These are phyloP conservation scores for Hemithea aestivaria DNA, from an alignment of 2,888 invertebrate genomes.

Conservation along the genomic window DNA sequence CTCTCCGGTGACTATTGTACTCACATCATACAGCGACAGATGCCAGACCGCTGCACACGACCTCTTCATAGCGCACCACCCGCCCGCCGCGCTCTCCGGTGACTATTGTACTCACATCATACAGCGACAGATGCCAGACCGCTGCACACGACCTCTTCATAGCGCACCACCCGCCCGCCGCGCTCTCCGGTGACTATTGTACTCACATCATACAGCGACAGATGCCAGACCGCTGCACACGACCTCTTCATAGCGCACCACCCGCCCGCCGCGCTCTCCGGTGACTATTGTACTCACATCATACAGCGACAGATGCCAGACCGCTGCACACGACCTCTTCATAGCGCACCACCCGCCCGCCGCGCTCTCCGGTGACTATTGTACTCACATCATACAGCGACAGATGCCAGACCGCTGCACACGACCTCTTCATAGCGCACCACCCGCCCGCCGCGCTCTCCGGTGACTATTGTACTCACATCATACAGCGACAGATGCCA, in stretches of 20 bases:
- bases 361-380: slow-evolving; percentile 88
- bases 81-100: slow-evolving; percentile 91
- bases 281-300: too few relatives aligned
- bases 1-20: slow-evolving; percentile 82
- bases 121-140: slow-evolving; percentile 86
- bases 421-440: slow-evolving; percentile 95
- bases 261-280: slow-evolving; percentile 88
- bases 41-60: slow-evolving; percentile 93
- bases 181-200: slow-evolving; percentile 84
- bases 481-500: slow-evolving; percentile 84
- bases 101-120: slow-evolving; percentile 12
- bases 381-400: too few relatives aligned
- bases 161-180: slow-evolving; percentile 87
- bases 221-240: slow-evolving; percentile 90
- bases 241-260: slow-evolving; percentile 95
- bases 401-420: slow-evolving; percentile 89
- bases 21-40: slow-evolving; percentile 68
- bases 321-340: slow-evolving; percentile 94
- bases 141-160: slow-evolving; percentile 96
- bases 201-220: slow-evolving; percentile 60
- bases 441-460: slow-evolving; percentile 89
- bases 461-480: too few relatives aligned
- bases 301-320: slow-evolving; percentile 86
- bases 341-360: slow-evolving; percentile 89
- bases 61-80: slow-evolving; percentile 92